Percentiles rank a stretch among this genome's conserved stretches.
Conservation (phyloP, 2,113 vertebrate genomes). For the Pituophis catenifer region DNA sequence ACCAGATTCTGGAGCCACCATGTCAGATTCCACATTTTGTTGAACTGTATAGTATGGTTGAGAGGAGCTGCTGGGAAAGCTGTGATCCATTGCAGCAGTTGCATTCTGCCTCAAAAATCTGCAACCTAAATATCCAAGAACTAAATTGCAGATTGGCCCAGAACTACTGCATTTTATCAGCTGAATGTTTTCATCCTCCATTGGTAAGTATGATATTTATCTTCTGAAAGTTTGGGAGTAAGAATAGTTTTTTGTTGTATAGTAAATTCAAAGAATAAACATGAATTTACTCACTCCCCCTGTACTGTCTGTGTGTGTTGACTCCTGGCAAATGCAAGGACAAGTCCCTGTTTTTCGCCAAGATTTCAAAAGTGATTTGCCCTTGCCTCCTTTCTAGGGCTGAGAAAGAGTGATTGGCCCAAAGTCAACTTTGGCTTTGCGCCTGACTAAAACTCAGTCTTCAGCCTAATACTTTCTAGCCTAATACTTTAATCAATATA, state of each 20-base stretch:
- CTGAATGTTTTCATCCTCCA: slow-evolving; percentile 51
- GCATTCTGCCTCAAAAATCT: slow-evolving; percentile 52
- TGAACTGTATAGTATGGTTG: slow-evolving; percentile 30
- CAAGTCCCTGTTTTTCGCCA: not conserved
- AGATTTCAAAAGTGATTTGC: not conserved
- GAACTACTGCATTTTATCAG: slow-evolving; percentile 60
- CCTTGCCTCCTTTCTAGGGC: not conserved
- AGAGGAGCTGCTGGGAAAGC: slow-evolving; percentile 63
- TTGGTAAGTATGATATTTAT: slow-evolving; percentile 28
- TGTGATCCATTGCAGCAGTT: slow-evolving; percentile 70
- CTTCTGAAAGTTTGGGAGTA: not conserved
- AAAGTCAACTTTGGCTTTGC: not conserved
- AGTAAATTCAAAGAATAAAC: not conserved
- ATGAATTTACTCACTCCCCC: not conserved
- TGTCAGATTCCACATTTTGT: slow-evolving; percentile 65
- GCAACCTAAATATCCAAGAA: slow-evolving; percentile 63
- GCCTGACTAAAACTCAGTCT: not conserved
- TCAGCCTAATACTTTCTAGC: not conserved
- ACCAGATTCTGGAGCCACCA: slow-evolving; percentile 44
- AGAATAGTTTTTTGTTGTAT: not conserved
- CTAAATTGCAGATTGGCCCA: slow-evolving; percentile 75
- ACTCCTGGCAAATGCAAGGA: not conserved
- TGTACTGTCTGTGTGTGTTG: not conserved
- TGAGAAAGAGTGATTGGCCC: not conserved
- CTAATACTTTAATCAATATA: not conserved